Evolutionary conservation across 2,113 vertebrate species (phyloP).

Genomic region (Cryptotis parvus): DNA sequence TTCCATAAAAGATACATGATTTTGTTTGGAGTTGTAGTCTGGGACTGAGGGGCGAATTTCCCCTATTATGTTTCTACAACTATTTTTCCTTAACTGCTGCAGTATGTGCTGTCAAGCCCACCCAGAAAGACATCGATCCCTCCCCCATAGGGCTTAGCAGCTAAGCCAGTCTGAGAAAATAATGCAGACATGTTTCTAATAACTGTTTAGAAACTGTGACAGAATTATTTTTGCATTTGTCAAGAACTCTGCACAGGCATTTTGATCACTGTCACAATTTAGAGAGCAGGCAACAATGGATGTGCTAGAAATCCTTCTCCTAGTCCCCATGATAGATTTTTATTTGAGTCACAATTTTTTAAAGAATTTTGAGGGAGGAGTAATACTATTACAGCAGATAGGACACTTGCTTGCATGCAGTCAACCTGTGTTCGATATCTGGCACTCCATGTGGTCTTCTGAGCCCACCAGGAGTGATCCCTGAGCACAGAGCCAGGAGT

Average conservation of each 20-base stretch:
- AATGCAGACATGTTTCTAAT: constrained; percentile 47
- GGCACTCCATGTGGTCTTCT: too few species aligned
- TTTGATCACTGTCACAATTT: constrained; percentile 62
- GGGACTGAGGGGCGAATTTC: background rate
- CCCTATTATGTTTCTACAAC: background rate
- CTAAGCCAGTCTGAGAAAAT: constrained; percentile 33
- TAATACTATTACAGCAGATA: too few species aligned
- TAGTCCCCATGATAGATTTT: background rate
- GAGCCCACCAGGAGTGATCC: too few species aligned
- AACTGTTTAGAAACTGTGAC: constrained; percentile 34
- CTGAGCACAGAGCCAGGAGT: too few species aligned
- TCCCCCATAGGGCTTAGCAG: background rate
- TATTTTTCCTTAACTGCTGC: constrained; percentile 53
- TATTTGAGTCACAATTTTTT: too few species aligned
- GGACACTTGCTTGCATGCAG: too few species aligned
- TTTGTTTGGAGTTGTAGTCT: background rate
- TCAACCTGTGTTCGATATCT: too few species aligned
- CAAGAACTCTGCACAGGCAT: constrained; percentile 34
- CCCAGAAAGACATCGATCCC: constrained; percentile 35
- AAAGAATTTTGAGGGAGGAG: too few species aligned
- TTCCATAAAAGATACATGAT: background rate
- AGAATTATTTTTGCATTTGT: constrained; percentile 60
- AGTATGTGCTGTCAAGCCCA: constrained; percentile 35
- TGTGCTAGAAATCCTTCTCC: background rate
- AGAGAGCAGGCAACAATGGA: constrained; percentile 31